These are phyloP conservation scores for Gallinago media DNA, from an alignment of 2,113 vertebrate genomes.

Conservation along the genomic window DNA sequence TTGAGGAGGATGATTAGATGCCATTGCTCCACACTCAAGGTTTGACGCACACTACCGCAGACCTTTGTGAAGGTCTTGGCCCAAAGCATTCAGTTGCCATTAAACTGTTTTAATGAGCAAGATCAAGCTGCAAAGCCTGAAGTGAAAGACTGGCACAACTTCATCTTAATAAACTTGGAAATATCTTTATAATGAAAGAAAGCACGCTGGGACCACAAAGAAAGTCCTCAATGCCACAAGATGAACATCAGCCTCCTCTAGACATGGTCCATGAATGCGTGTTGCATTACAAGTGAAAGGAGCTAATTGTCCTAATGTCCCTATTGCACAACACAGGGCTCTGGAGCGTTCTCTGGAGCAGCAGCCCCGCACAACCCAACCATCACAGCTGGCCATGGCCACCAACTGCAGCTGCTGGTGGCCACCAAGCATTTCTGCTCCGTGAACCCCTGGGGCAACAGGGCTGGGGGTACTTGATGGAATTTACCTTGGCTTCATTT, in stretches of 20 bases:
- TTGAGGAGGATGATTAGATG: background rate
- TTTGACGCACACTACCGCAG: fast-evolving
- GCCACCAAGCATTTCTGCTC: background rate
- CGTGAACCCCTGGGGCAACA: fast-evolving
- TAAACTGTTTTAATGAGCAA: background rate
- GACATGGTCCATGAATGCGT: fast-evolving
- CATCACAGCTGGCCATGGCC: background rate
- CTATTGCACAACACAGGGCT: fast-evolving
- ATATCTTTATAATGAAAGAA: background rate
- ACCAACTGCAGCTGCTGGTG: fast-evolving
- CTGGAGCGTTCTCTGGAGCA: background rate
- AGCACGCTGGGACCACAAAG: fast-evolving
- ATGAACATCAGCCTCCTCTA: background rate
- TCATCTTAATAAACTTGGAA: background rate
- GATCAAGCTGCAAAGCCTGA: background rate
- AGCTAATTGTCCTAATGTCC: background rate
- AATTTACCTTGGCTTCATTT: too few relatives aligned
- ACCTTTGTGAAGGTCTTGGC: background rate
- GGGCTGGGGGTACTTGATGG: background rate
- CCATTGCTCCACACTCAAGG: background rate
- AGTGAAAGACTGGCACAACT: background rate
- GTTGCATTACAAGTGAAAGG: background rate
- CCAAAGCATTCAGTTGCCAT: background rate
- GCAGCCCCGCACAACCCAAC: background rate
- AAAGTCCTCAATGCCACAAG: background rate